Conservation (phyloP, 2,888 invertebrate species). For the Cantharis lateralis region DNA sequence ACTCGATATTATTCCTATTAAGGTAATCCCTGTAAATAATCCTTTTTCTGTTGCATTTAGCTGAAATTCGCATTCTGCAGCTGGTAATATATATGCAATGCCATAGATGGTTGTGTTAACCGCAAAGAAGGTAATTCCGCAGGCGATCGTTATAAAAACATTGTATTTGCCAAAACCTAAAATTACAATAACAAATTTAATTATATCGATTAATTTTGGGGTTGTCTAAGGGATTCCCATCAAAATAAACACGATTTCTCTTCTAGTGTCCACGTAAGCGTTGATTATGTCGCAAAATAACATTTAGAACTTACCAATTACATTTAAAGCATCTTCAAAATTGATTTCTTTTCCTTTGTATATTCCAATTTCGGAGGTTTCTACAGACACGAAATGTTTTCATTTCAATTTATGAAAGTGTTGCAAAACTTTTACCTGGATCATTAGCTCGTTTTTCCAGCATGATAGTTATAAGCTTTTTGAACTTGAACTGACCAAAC, state of each 20-base stretch:
- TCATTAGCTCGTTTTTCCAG: not conserved
- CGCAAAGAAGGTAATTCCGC: conserved; percentile 66
- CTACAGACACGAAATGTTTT: not conserved
- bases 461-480: not conserved
- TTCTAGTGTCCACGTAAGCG: not conserved
- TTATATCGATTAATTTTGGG: not conserved
- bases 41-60: conserved; percentile 70
- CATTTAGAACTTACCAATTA: not conserved
- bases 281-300: not conserved
- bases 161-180: conserved; percentile 74
- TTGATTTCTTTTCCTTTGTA: conserved; percentile 5
- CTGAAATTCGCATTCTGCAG: conserved; percentile 71
- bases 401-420: not conserved
- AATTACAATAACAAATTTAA: not conserved
- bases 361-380: conserved; percentile 1
- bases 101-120: conserved; percentile 69
- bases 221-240: not conserved
- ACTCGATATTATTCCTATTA: conserved; percentile 72
- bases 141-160: conserved; percentile 64
- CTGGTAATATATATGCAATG: conserved; percentile 73
- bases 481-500: not conserved
- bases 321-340: conserved; percentile 2
- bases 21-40: conserved; percentile 71
- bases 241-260: not conserved
- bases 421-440: not conserved